phyloP scores from a whole-genome alignment of 2,113 vertebrate genomes.

The Tupaia chinensis region DNA sequence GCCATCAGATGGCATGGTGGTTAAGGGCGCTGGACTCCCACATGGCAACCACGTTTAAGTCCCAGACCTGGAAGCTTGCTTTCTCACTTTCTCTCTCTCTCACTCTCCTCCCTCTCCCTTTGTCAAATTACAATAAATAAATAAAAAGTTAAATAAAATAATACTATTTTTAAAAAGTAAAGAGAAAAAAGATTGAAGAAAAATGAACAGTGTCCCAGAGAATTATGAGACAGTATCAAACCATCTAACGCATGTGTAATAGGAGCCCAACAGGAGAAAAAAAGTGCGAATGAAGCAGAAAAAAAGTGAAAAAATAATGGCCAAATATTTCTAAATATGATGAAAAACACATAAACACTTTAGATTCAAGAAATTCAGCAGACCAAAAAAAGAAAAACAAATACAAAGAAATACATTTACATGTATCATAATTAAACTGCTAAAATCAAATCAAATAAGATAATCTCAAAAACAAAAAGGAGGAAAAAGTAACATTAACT shows the following conservation, averaged over 20 bases:
- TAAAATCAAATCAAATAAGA: neutral
- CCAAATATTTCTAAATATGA: neutral
- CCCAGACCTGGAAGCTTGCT: too few species aligned
- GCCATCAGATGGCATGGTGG: too few species aligned
- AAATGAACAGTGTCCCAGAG: neutral
- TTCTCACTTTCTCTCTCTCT: too few species aligned
- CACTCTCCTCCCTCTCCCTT: too few species aligned
- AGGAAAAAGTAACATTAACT: neutral
- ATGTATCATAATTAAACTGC: neutral
- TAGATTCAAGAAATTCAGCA: neutral
- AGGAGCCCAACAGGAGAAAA: neutral
- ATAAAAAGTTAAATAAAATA: too few species aligned
- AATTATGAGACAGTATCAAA: neutral
- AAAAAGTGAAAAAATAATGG: conserved; percentile 2
- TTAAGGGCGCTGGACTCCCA: too few species aligned
- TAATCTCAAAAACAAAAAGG: neutral
- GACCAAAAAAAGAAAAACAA: neutral
- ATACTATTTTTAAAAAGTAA: too few species aligned
- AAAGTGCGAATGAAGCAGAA: neutral
- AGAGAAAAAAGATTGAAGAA: neutral
- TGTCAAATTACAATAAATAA: too few species aligned
- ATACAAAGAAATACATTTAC: neutral
- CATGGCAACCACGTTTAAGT: too few species aligned
- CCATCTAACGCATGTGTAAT: neutral
- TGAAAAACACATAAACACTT: neutral